Evolutionary conservation across 2,113 vertebrate genomes (phyloP).

Genomic region (Stigmatopora nigra): DNA sequence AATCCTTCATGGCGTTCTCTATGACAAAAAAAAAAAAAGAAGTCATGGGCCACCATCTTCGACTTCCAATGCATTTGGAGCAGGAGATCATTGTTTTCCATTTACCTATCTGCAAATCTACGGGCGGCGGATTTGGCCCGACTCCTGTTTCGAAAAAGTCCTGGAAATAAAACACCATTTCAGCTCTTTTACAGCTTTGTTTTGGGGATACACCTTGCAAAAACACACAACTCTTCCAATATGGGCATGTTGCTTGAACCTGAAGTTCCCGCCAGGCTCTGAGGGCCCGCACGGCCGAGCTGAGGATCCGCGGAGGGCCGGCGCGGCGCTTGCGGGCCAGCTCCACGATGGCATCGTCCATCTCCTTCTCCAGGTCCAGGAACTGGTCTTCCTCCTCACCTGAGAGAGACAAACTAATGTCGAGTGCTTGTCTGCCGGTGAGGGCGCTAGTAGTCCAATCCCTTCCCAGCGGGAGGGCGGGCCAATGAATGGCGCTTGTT

Average conservation of each 20-base stretch:
- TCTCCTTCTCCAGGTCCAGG: constrained; percentile 73
- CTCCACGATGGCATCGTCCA: constrained; percentile 84
- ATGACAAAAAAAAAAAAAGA: constrained; percentile 5
- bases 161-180: constrained; percentile 58
- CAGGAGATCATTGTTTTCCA: too few relatives aligned
- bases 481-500: too few relatives aligned
- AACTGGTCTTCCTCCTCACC: constrained; percentile 43
- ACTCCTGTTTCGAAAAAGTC: constrained; percentile 68
- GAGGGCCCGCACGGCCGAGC: constrained; percentile 71
- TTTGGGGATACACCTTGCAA: too few relatives aligned
- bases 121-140: constrained; percentile 61
- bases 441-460: too few relatives aligned
- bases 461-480: too few relatives aligned
- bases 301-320: constrained; percentile 78
- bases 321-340: constrained; percentile 73
- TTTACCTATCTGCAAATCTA: not conserved
- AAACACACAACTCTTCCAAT: too few relatives aligned
- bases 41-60: too few relatives aligned
- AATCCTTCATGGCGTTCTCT: constrained; percentile 59
- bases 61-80: too few relatives aligned
- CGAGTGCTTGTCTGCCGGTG: too few relatives aligned
- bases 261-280: constrained; percentile 79
- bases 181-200: not conserved
- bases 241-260: too few relatives aligned
- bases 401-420: not conserved